Evolutionary conservation across 2,113 vertebrate genomes (phyloP).

Genomic region (Percopsis transmontana): DNA sequence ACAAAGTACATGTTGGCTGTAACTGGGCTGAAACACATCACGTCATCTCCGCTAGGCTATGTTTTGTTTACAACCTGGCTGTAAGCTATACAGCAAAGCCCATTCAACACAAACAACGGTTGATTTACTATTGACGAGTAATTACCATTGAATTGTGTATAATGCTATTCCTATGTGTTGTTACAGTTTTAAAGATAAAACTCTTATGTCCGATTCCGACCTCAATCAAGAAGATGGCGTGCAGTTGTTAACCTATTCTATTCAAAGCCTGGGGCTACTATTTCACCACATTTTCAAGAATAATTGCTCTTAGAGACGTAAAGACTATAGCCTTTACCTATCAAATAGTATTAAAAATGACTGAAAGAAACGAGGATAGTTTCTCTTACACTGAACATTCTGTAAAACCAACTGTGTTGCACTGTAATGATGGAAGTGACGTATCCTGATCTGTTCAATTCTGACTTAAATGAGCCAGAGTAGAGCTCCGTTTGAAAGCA

Average conservation of each 20-base stretch:
- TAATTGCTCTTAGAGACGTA: too few relatives aligned
- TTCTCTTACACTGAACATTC: too few relatives aligned
- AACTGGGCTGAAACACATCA: constrained; percentile 46
- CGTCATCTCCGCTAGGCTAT: constrained; percentile 41
- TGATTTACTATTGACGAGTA: constrained; percentile 55
- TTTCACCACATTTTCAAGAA: too few relatives aligned
- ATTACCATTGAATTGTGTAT: constrained; percentile 43
- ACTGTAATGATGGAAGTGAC: neutral
- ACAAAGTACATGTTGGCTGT: constrained; percentile 35
- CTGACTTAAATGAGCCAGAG: constrained; percentile 1
- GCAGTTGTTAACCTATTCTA: too few relatives aligned
- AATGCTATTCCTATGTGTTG: constrained; percentile 9
- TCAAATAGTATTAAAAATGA: too few relatives aligned
- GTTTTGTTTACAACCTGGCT: constrained; percentile 50
- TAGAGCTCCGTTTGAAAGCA: neutral
- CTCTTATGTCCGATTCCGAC: constrained; percentile 43
- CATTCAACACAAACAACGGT: constrained; percentile 49
- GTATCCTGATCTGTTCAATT: constrained; percentile 20
- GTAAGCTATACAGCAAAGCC: constrained; percentile 45
- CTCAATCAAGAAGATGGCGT: constrained; percentile 29
- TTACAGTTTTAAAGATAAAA: constrained; percentile 38
- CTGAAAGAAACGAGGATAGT: too few relatives aligned
- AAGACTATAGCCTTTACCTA: too few relatives aligned
- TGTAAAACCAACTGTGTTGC: neutral
- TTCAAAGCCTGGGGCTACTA: too few relatives aligned